phyloP scores from a whole-genome alignment of 2,113 vertebrate species.

The Pelecanoides urinatrix region DNA sequence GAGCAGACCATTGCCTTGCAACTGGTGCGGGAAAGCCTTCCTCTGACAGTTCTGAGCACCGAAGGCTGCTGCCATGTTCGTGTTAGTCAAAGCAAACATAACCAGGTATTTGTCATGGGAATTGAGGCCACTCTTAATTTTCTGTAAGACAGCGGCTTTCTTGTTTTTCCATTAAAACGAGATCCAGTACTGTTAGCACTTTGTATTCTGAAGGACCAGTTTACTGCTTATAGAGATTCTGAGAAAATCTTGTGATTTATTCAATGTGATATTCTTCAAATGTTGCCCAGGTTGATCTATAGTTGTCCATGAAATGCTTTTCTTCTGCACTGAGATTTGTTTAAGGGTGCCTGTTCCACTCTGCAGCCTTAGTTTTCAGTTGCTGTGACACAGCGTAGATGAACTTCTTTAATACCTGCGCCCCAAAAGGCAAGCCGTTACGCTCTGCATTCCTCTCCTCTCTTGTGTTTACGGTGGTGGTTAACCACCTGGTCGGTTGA shows the following conservation, averaged over 20 bases:
- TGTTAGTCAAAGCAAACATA: background rate
- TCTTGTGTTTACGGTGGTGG: fast-evolving
- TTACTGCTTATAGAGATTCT: background rate
- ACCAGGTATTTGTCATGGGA: background rate
- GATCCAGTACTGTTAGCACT: background rate
- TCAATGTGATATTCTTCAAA: background rate
- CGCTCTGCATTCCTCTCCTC: background rate
- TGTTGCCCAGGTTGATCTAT: background rate
- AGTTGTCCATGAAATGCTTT: background rate
- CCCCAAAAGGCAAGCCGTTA: background rate
- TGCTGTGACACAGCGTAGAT: background rate
- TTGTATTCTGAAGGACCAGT: background rate
- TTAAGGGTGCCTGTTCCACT: too few species aligned
- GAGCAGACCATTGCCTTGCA: background rate
- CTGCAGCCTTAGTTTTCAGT: background rate
- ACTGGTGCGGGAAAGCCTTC: background rate
- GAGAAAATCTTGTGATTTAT: background rate
- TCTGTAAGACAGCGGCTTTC: background rate
- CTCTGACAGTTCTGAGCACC: background rate
- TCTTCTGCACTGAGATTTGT: background rate
- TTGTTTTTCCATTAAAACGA: background rate
- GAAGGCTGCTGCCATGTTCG: background rate
- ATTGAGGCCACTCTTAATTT: background rate
- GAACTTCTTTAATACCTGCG: background rate
- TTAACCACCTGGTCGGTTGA: background rate